phyloP scores from a whole-genome alignment of 2,888 invertebrate genomes.

The Troides oblongomaculatus region DNA sequence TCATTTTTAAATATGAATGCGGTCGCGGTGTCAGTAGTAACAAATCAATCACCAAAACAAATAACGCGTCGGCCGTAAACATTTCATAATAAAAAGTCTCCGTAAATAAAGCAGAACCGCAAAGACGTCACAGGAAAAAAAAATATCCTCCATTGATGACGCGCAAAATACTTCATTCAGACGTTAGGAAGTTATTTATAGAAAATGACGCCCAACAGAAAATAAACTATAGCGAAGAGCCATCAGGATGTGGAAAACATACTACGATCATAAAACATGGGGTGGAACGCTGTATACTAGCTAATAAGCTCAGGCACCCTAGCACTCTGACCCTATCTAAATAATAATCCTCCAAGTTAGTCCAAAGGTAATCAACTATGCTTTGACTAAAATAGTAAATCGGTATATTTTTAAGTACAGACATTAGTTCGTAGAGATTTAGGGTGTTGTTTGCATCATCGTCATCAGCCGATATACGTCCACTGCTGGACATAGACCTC shows the following conservation, averaged over 20 bases:
- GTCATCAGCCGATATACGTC: too few species aligned
- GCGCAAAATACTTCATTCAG: slow-evolving; percentile 34
- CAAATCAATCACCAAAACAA: slow-evolving; percentile 13
- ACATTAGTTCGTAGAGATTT: too few species aligned
- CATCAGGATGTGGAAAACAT: not conserved
- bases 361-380: too few species aligned
- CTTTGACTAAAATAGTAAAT: too few species aligned
- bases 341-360: too few species aligned
- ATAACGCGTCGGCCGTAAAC: slow-evolving; percentile 2
- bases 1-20: not conserved
- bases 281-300: too few species aligned
- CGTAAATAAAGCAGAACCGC: slow-evolving; percentile 10
- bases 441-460: too few species aligned
- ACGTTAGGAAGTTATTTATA: slow-evolving; percentile 33
- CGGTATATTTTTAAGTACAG: too few species aligned
- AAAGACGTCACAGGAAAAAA: slow-evolving; percentile 31
- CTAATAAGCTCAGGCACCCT: too few species aligned
- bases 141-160: slow-evolving; percentile 32
- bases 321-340: too few species aligned
- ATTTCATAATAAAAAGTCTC: slow-evolving; percentile 2
- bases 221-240: slow-evolving; percentile 1
- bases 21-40: not conserved
- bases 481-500: too few species aligned
- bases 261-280: too few species aligned
- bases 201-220: slow-evolving; percentile 19